Evolutionary conservation across 2,888 invertebrate species (phyloP), one percentile per base, ranked within the genome.

Genomic region (Cotesia congregata): DNA sequence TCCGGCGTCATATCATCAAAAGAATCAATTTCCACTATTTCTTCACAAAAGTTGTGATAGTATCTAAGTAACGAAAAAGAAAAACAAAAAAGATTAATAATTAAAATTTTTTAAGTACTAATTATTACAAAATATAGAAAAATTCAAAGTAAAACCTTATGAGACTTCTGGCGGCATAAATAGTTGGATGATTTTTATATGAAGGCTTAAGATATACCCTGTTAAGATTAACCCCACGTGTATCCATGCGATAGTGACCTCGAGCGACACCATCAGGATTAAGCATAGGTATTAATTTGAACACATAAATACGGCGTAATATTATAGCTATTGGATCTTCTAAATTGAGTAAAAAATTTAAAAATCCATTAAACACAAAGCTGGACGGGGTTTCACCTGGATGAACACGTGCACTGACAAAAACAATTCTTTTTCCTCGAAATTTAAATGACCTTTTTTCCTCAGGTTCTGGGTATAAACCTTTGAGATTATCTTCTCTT

Each of bases 311-410:
- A 84, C 93, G 93, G 72, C 97, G 91, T 67, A 97, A 90, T 76
- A 92, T 91, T 72, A 93, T 91, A 20, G 96, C 96, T 75, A 95
- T 92, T 0, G 94, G 93, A 88, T 97, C 97, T 77, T 94, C 93
- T 41, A 93, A 92, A 77, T 92, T 93, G 17, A 97, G 89, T 64
- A 97, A 90, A 67, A 96, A 93, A 86, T 96, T 94, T 6, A 97
- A 90, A 84, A 97, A 94, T 0, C 97, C 97, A 88, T 97, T 96
- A 89, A 97, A 94, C 12, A 97, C 97, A 90, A 95, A 96, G 89
- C 95, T 96, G 0, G 96, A 95, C 0, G 97, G 97, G 0, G 97
- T 97, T 90, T 97, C 97, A 1, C 97, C 97, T 12, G 97, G 97
- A 90, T 97, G 97, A 72, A 97, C 97, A 78, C 97, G 91, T 4